These are phyloP conservation scores for Prinia subflava DNA, from an alignment of 2,113 vertebrate genomes.

Conservation along the genomic window DNA sequence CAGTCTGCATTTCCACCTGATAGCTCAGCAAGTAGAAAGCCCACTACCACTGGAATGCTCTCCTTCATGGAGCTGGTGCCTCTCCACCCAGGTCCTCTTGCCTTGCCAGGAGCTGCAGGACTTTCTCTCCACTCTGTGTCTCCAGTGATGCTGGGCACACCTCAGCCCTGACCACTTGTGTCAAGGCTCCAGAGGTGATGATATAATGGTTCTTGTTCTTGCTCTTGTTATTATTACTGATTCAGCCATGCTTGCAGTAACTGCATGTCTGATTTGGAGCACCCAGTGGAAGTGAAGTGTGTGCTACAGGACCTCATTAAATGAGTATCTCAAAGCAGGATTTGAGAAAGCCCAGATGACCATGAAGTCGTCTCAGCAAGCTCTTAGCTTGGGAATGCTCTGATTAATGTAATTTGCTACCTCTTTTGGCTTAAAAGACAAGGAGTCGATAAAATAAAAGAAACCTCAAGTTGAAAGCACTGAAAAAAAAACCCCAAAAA, in stretches of 20 bases:
- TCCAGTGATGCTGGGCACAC: neutral
- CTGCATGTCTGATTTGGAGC: neutral
- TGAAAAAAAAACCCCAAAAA: neutral
- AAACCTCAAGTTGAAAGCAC: constrained; percentile 25
- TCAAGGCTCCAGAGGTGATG: neutral
- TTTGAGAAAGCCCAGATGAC: neutral
- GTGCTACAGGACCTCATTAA: neutral
- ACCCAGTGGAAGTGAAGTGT: neutral
- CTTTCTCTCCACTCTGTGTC: neutral
- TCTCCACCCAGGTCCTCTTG: neutral
- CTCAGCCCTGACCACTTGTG: neutral
- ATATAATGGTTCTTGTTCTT: neutral
- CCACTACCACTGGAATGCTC: neutral
- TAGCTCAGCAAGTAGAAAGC: neutral
- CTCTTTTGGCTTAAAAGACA: neutral
- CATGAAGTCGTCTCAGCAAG: neutral
- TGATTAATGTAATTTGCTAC: neutral
- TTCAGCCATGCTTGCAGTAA: neutral
- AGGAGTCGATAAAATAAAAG: constrained; percentile 20
- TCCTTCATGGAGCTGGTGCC: neutral
- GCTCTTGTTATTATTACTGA: neutral
- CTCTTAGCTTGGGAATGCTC: neutral
- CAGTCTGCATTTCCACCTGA: neutral
- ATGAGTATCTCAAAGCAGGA: neutral
- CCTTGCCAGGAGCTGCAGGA: neutral